phyloP scores from a whole-genome alignment of 2,113 vertebrate species.

The Maccullochella peelii region DNA sequence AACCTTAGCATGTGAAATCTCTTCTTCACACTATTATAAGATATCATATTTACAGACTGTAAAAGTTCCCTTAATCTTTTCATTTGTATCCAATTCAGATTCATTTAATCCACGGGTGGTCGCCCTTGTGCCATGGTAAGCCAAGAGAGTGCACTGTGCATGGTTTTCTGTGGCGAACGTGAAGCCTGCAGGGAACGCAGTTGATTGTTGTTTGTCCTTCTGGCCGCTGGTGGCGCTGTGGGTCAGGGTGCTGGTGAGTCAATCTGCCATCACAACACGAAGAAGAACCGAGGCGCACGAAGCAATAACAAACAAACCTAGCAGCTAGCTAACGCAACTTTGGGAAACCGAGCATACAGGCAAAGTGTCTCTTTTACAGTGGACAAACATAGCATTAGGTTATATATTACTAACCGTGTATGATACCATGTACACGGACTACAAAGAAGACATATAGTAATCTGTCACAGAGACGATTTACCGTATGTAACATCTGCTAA shows the following conservation, averaged over 20 bases:
- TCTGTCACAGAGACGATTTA: slow-evolving; percentile 10
- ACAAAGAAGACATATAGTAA: neutral
- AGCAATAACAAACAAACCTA: slow-evolving; percentile 72
- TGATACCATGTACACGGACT: neutral
- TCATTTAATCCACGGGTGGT: neutral
- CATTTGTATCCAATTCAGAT: neutral
- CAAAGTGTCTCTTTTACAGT: neutral
- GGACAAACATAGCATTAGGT: neutral
- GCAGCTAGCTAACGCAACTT: slow-evolving; percentile 17
- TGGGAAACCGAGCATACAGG: too few species aligned
- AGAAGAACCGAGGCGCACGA: slow-evolving; percentile 20
- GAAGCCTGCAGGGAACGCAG: neutral
- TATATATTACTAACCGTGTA: neutral
- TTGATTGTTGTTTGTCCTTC: neutral
- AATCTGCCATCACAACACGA: neutral
- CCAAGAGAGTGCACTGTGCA: neutral
- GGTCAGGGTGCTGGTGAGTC: neutral
- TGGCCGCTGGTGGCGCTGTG: slow-evolving; percentile 54
- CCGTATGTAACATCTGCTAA: slow-evolving; percentile 43
- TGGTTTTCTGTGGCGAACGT: neutral
- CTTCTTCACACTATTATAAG: neutral
- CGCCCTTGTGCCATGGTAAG: neutral
- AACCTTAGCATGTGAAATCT: neutral
- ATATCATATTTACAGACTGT: neutral
- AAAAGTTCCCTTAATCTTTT: neutral